These are phyloP conservation scores for Knipowitschia caucasica DNA, from an alignment of 2,797 vertebrate genomes.

Conservation along the genomic window DNA sequence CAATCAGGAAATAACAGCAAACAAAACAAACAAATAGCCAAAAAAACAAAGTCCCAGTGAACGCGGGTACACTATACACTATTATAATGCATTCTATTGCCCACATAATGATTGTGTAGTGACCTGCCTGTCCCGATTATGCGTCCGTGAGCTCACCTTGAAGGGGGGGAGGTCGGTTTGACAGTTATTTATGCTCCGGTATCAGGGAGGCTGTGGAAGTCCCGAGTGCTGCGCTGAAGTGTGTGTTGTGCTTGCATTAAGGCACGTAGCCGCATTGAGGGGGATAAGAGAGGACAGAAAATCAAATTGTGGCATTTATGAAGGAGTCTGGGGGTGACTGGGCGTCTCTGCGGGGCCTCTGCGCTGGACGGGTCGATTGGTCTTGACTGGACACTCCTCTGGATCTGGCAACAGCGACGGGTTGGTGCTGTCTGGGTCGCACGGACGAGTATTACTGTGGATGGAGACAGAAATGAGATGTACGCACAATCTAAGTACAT, in stretches of 20 bases:
- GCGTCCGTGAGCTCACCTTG: constrained; percentile 28
- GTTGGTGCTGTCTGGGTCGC: constrained; percentile 60
- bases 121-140: constrained; percentile 3
- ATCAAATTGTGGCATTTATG: constrained; percentile 43
- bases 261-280: constrained; percentile 14
- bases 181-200: constrained; percentile 25
- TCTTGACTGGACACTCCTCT: constrained; percentile 59
- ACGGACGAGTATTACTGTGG: constrained; percentile 56
- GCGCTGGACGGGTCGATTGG: constrained; percentile 55
- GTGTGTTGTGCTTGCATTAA: constrained; percentile 28
- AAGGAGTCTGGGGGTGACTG: constrained; percentile 37
- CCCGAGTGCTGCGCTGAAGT: constrained; percentile 15
- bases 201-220: constrained; percentile 20
- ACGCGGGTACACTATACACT: too few relatives aligned
- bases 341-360: constrained; percentile 31
- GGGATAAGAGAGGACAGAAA: constrained; percentile 1
- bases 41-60: background rate
- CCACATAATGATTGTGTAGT: constrained; percentile 3
- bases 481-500: too few relatives aligned
- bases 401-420: constrained; percentile 29
- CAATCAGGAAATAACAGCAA: constrained; percentile 16
- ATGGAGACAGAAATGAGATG: constrained; percentile 33
- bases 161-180: constrained; percentile 21
- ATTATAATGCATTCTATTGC: too few relatives aligned
- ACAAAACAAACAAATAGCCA: constrained; percentile 10